These are phyloP conservation scores for Heliconius nattereri DNA, from an alignment of 1,140 invertebrate genomes.

Conservation along the genomic window DNA sequence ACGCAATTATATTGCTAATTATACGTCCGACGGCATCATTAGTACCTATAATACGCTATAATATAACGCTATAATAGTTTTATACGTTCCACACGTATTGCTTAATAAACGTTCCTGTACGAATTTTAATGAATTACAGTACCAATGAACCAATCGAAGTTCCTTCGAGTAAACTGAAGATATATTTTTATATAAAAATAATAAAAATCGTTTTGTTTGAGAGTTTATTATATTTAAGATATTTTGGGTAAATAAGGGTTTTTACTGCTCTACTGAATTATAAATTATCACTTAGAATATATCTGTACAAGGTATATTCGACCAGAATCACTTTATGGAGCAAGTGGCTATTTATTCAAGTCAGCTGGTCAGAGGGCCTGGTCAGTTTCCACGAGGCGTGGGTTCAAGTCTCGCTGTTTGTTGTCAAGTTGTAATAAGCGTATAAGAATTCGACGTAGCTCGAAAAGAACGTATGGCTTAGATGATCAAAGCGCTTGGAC, in stretches of 20 bases:
- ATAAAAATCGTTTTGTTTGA: background rate
- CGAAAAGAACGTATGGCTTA: no score
- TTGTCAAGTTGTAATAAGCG: no score
- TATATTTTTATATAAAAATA: background rate
- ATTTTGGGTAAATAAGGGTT: background rate
- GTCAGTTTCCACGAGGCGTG: no score
- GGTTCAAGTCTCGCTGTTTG: no score
- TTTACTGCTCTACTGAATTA: background rate
- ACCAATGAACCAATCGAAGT: background rate
- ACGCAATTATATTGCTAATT: background rate
- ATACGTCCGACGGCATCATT: background rate
- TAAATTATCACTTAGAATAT: no score
- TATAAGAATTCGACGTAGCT: no score
- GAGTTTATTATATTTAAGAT: background rate
- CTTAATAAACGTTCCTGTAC: background rate
- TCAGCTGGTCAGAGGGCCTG: no score
- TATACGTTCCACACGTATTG: background rate
- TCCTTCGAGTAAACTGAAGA: background rate
- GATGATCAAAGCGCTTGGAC: no score
- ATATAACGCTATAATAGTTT: slow-evolving; percentile 3
- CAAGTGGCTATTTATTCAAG: no score
- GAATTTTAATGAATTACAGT: background rate
- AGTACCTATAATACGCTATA: slow-evolving; percentile 5
- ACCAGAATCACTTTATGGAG: no score
- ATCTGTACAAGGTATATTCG: no score